These are phyloP conservation scores for Ichneumoninae sp. DNA, from an alignment of 2,888 invertebrate genomes.

Conservation along the genomic window DNA sequence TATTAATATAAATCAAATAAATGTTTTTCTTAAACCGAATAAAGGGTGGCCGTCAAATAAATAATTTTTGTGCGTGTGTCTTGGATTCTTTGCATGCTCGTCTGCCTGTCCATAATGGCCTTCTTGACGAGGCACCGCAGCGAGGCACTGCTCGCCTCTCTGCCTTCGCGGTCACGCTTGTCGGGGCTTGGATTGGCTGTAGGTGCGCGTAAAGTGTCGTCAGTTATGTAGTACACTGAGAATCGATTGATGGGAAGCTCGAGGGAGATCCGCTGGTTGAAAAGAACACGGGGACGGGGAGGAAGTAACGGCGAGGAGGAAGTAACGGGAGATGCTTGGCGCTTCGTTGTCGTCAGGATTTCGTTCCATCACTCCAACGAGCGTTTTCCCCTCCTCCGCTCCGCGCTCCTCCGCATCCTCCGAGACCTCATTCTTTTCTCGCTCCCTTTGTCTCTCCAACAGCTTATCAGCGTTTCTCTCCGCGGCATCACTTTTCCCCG, in stretches of 20 bases:
- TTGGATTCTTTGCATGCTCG: neutral
- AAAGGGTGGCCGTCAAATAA: no score
- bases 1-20: no score
- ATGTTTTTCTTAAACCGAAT: no score
- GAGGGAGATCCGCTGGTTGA: constrained; percentile 5
- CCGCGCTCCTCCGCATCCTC: neutral
- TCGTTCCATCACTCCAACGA: neutral
- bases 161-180: neutral
- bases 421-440: neutral
- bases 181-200: neutral
- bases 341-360: neutral
- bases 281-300: neutral
- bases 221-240: neutral
- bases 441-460: neutral
- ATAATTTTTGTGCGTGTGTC: no score
- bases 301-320: neutral
- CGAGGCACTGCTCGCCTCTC: neutral
- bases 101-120: neutral
- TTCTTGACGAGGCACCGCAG: constrained; percentile 8
- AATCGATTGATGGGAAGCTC: constrained; percentile 18
- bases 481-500: neutral
- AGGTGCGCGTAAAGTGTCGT: neutral
- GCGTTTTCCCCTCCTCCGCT: neutral
- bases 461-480: constrained; percentile 13
- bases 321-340: constrained; percentile 14